Percentiles rank a stretch among this genome's conserved stretches.
phyloP scores from a whole-genome alignment of 2,797 vertebrate species.

The Cuculus canorus region DNA sequence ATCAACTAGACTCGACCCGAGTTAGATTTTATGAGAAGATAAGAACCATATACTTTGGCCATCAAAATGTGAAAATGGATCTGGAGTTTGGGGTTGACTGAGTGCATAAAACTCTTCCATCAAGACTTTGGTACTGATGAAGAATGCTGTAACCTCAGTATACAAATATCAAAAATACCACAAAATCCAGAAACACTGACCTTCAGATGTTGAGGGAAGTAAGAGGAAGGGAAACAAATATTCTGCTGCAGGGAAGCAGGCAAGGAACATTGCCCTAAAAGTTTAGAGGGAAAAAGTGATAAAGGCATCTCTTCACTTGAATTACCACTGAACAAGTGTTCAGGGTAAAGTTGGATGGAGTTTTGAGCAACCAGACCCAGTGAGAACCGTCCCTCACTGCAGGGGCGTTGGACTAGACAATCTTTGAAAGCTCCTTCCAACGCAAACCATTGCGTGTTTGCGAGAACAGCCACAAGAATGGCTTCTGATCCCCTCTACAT shows the following conservation, averaged over 20 bases:
- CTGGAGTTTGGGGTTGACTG: neutral
- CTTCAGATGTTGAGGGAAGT: neutral
- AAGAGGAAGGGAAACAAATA: neutral
- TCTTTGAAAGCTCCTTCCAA: neutral
- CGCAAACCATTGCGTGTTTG: neutral
- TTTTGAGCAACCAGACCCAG: neutral
- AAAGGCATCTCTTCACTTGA: neutral
- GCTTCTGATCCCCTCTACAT: neutral
- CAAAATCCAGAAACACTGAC: neutral
- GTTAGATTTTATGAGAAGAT: neutral
- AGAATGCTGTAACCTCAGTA: neutral
- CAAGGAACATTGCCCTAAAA: neutral
- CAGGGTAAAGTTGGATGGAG: neutral
- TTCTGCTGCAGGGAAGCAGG: too few species aligned
- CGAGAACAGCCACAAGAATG: neutral
- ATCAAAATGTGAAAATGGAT: neutral
- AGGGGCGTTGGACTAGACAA: rapidly evolving
- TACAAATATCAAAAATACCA: neutral
- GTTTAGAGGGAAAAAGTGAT: neutral
- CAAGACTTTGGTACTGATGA: neutral
- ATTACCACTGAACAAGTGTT: neutral
- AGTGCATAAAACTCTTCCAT: neutral
- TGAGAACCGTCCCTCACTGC: neutral
- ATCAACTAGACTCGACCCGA: rapidly evolving
- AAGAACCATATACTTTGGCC: neutral